A percentile compares a stretch with the other conserved stretches of the same genome.
Conservation (phyloP, 2,113 vertebrate genomes). For the Solea senegalensis region DNA sequence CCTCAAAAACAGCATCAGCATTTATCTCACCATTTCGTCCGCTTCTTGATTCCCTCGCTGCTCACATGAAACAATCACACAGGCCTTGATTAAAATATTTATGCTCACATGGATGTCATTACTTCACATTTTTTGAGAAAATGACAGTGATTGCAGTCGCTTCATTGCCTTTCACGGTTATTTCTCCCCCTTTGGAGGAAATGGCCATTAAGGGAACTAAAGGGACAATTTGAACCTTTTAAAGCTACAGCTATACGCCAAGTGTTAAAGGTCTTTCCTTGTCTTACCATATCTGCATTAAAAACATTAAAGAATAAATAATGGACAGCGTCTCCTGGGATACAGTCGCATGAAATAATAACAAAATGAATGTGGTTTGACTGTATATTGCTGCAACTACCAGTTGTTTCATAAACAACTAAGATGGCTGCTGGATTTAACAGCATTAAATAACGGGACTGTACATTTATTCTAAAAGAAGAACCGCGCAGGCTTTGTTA, state of each 20-base stretch:
- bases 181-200: slow-evolving; percentile 53
- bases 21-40: slow-evolving; percentile 61
- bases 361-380: too few relatives aligned
- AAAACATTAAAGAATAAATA: too few relatives aligned
- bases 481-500: too few relatives aligned
- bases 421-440: too few relatives aligned
- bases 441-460: too few relatives aligned
- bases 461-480: too few relatives aligned
- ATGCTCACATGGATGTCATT: slow-evolving; percentile 56
- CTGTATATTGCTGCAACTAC: too few relatives aligned
- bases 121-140: slow-evolving; percentile 54
- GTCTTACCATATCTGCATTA: too few relatives aligned
- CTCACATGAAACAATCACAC: slow-evolving; percentile 60
- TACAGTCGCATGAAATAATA: too few relatives aligned
- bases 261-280: too few relatives aligned
- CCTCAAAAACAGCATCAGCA: slow-evolving; percentile 40
- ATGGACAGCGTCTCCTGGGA: too few relatives aligned
- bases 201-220: slow-evolving; percentile 42
- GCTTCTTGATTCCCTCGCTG: slow-evolving; percentile 52
- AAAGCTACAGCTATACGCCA: not conserved
- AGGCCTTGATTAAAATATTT: slow-evolving; percentile 73
- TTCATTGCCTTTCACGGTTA: slow-evolving; percentile 69
- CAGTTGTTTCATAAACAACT: too few relatives aligned
- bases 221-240: slow-evolving; percentile 29
- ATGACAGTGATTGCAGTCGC: slow-evolving; percentile 47